Evolutionary conservation across 2,888 invertebrate genomes (phyloP).

Genomic region (Nasonovia ribisnigri): DNA sequence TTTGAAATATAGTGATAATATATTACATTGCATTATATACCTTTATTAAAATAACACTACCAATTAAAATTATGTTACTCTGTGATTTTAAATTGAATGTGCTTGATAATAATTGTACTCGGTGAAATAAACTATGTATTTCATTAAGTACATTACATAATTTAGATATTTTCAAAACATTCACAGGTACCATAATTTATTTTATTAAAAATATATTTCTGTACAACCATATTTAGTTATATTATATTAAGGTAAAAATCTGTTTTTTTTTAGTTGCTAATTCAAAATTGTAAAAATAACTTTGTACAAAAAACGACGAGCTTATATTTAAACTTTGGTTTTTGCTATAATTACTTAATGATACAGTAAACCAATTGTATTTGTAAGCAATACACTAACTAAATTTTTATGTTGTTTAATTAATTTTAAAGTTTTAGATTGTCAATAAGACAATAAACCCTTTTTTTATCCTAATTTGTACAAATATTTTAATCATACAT

Average conservation of each 20-base stretch:
- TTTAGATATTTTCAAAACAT: background rate
- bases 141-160: background rate
- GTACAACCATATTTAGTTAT: background rate
- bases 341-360: conserved; percentile 26
- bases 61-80: background rate
- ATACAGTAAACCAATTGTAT: conserved; percentile 7
- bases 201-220: background rate
- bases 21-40: background rate
- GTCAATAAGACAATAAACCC: background rate
- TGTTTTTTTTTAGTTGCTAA: background rate
- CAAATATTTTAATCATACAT: background rate
- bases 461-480: background rate
- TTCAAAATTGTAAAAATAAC: conserved; percentile 10
- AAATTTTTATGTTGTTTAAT: conserved; percentile 14
- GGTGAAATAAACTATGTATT: background rate
- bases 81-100: background rate
- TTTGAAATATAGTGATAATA: background rate
- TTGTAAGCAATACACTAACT: background rate
- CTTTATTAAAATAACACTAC: background rate
- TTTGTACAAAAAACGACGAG: conserved; percentile 1
- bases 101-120: background rate
- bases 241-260: background rate
- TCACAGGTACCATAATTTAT: background rate
- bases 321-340: conserved; percentile 2
- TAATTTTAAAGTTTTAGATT: background rate